Base-by-base conservation (phyloP, 2,113 vertebrate genomes). In the Shinisaurus crocodilurus region DNA sequence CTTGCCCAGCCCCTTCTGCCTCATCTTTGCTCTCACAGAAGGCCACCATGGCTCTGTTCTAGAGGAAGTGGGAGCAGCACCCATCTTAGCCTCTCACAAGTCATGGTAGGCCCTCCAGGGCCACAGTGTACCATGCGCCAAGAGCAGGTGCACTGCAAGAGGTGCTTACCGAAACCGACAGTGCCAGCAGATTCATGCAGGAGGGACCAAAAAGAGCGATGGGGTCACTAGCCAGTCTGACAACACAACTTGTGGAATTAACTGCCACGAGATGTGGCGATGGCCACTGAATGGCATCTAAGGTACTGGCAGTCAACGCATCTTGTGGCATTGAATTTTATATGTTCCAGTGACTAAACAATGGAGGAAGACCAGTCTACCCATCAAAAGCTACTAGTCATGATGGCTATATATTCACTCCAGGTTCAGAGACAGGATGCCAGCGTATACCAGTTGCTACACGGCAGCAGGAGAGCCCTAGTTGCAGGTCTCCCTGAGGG, bases 31-130 rank as follows among this genome's bases (percentile, higher is more conserved):
- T 2, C 8, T n/a, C 18, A 50, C 60, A 67, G 20, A 12, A 54
- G 27, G 45, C 63, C 57, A 25, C 74, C 86, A 23, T 15, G 6
- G 6, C 45, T 3, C 45, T 32, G 67, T 6, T 13, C 70, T 40
- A 16, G 45, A 8, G 34, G 60, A 13, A 63, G 60, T 10, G 75
- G 40, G 23, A n/a, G 74, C n/a, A 70, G 69, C 69, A 74, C 72
- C 34, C n/a, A 15, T 40, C 75, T 40, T 50, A 3, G 8, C 81
- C 54, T 37, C 48, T 57, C 3, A 3, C 34, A 72, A 29, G n/a
- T 37, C 45, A 50, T 45, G 0, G 43, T 10, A 37, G 0, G 1
- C 25, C 1, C 34, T 2, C 37, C 15, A 43, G 63, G n/a, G 81
- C 57, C 54, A 82, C 32, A 23, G 13, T 81, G 79, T 3, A 34